phyloP scores from a whole-genome alignment of 2,113 vertebrate species.

The Silurus asotus region DNA sequence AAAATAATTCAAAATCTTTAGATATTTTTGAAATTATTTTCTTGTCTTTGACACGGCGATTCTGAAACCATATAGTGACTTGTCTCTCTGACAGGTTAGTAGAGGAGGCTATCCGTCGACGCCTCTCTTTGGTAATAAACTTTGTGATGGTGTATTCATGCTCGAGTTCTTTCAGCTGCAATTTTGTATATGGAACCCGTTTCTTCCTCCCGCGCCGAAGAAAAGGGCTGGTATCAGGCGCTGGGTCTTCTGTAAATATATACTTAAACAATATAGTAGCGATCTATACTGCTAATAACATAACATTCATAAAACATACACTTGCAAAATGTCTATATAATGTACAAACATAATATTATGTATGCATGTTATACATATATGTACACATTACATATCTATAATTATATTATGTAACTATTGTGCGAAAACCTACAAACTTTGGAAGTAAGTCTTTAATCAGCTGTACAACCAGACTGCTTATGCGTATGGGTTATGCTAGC shows the following conservation, averaged over 20 bases:
- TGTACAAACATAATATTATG: not conserved
- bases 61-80: constrained; percentile 92
- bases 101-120: constrained; percentile 85
- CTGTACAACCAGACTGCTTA: not conserved
- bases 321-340: not conserved
- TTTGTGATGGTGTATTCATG: constrained; percentile 87
- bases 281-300: not conserved
- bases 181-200: constrained; percentile 59
- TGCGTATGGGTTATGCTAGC: not conserved
- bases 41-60: constrained; percentile 86
- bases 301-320: not conserved
- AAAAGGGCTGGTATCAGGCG: constrained; percentile 40
- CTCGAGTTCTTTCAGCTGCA: constrained; percentile 74
- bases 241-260: constrained; percentile 50
- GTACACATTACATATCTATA: not conserved
- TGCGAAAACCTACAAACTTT: not conserved
- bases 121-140: constrained; percentile 99
- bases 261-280: constrained; percentile 7
- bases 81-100: constrained; percentile 86
- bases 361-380: not conserved
- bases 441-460: not conserved
- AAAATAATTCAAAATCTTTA: constrained; percentile 53
- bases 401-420: not conserved
- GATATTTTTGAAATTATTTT: constrained; percentile 72
- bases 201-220: constrained; percentile 59